Evolutionary conservation across 2,797 vertebrate genomes (phyloP).

Genomic region (Erethizon dorsatum): DNA sequence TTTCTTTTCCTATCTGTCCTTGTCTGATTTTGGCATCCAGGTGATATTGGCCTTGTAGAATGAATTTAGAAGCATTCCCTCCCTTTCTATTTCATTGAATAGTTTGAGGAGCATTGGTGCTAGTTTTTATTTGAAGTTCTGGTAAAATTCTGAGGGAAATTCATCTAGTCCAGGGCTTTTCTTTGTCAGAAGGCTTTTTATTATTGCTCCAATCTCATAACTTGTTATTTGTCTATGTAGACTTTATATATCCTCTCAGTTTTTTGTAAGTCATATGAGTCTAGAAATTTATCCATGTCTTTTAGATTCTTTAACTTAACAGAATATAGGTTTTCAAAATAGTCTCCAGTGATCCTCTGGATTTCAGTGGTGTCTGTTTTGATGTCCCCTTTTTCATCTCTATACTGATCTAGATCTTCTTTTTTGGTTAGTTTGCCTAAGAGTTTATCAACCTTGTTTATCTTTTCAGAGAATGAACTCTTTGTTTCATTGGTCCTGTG

Average conservation of each 20-base stretch:
- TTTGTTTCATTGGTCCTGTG: neutral
- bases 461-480: neutral
- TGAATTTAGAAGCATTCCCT: neutral
- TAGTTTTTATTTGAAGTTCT: neutral
- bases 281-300: neutral
- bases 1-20: neutral
- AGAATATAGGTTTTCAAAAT: neutral
- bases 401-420: neutral
- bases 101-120: neutral
- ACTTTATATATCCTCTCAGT: neutral
- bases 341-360: neutral
- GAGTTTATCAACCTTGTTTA: neutral
- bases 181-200: neutral
- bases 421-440: neutral
- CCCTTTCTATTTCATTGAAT: neutral
- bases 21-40: neutral
- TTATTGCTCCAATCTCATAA: neutral
- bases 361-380: neutral
- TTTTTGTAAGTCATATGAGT: neutral
- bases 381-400: neutral
- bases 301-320: neutral
- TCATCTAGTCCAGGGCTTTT: neutral
- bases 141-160: neutral
- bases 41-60: neutral
- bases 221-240: neutral